Evolutionary conservation across 2,113 vertebrate genomes (phyloP).

Genomic region (Rhadina sibilatrix): DNA sequence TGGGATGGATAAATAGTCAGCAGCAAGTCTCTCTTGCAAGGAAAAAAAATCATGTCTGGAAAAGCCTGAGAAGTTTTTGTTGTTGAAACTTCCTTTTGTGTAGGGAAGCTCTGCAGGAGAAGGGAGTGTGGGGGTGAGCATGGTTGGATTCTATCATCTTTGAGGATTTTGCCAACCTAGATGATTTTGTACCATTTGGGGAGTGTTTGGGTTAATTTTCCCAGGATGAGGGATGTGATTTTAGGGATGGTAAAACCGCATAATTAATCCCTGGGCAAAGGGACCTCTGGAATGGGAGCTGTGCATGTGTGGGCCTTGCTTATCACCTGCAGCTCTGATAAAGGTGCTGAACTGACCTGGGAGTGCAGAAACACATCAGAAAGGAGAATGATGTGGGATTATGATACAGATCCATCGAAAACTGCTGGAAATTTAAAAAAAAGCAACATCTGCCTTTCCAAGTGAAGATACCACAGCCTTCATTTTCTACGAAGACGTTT

Average conservation of each 20-base stretch:
- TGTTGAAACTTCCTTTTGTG: neutral
- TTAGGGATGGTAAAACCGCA: neutral
- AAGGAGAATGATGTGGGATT: neutral
- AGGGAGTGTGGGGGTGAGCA: neutral
- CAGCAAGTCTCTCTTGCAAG: neutral
- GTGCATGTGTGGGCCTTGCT: neutral
- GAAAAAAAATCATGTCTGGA: neutral
- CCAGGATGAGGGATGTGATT: neutral
- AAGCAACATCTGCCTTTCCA: neutral
- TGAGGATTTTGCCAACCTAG: rapidly evolving
- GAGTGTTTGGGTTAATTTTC: neutral
- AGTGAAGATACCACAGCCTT: neutral
- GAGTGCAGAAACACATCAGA: neutral
- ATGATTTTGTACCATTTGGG: neutral
- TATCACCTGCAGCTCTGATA: neutral
- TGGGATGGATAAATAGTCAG: neutral
- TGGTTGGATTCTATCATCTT: neutral
- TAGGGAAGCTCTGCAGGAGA: no score
- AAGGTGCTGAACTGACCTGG: neutral
- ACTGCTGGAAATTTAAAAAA: neutral
- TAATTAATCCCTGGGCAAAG: neutral
- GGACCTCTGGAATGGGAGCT: neutral
- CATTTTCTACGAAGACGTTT: neutral
- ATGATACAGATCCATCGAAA: neutral
- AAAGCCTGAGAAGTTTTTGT: neutral